Conservation (phyloP, 1,140 invertebrate species). For the Drosophila obscura region DNA sequence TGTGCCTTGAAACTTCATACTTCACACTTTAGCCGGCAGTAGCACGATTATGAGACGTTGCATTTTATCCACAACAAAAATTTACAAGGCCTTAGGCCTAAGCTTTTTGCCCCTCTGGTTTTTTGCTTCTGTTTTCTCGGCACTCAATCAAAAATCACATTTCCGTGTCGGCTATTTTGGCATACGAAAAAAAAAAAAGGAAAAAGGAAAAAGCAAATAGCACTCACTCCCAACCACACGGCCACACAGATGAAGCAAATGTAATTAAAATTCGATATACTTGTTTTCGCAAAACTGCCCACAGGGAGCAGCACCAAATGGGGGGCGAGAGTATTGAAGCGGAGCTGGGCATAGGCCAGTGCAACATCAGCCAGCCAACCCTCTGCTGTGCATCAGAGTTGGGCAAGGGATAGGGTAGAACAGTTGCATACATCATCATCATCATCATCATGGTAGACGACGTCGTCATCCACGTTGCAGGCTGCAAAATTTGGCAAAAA, state of each 20-base stretch:
- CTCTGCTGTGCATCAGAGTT: conserved; percentile 6
- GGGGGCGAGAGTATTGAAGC: conserved; percentile 18
- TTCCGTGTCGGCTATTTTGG: conserved; percentile 63
- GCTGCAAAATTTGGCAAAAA: conserved; percentile 75
- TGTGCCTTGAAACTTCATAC: no score
- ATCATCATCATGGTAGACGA: conserved; percentile 9
- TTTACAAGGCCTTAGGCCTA: conserved; percentile 10
- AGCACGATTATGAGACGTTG: no score
- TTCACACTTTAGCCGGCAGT: no score
- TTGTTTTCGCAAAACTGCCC: conserved; percentile 75
- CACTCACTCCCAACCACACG: conserved; percentile 9
- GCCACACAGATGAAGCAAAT: conserved; percentile 69
- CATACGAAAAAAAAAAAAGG: neutral
- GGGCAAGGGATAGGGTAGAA: neutral
- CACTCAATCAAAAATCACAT: conserved; percentile 81
- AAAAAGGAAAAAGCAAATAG: conserved; percentile 47
- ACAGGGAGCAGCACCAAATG: conserved; percentile 36
- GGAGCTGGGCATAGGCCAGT: conserved; percentile 26
- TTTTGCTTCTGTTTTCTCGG: conserved; percentile 36
- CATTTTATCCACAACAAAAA: conserved; percentile 21
- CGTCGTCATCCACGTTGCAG: conserved; percentile 26
- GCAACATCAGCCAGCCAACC: conserved; percentile 4
- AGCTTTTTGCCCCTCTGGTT: neutral
- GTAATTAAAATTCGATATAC: conserved; percentile 83
- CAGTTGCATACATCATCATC: conserved; percentile 67